Evolutionary conservation across 2,797 vertebrate species (phyloP).

Genomic region (Chrysocyon brachyurus): DNA sequence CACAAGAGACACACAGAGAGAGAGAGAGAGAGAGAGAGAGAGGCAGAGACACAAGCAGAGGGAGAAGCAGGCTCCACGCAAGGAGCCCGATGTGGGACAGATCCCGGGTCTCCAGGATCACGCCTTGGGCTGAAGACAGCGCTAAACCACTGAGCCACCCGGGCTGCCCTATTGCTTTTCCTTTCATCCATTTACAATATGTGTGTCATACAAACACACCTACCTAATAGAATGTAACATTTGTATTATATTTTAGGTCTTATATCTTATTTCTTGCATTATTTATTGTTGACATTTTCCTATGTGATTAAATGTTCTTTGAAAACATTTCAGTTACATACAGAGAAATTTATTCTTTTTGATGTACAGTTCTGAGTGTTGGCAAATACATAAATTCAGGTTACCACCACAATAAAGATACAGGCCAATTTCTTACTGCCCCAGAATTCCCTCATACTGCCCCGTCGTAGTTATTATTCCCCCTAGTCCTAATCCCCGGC

Average conservation of each 20-base stretch:
- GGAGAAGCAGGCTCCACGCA: no score
- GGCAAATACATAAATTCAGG: not conserved
- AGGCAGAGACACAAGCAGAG: no score
- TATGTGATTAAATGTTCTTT: not conserved
- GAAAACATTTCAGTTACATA: not conserved
- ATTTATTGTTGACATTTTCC: not conserved
- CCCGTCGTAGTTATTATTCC: not conserved
- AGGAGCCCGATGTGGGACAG: no score
- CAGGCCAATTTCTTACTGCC: not conserved
- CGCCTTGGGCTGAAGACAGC: no score
- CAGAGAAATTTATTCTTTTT: not conserved
- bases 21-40: no score
- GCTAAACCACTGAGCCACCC: no score
- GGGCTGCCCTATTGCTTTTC: not conserved
- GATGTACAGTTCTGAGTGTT: not conserved
- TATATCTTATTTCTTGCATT: not conserved
- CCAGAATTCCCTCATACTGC: fast-evolving
- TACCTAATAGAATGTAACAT: not conserved
- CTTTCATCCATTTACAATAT: not conserved
- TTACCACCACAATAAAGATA: not conserved
- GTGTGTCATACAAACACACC: not conserved
- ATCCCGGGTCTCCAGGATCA: no score
- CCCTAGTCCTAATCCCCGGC: no score
- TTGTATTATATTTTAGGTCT: not conserved
- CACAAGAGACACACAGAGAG: no score